phyloP scores from a whole-genome alignment of 2,797 vertebrate genomes.

The Gymnothorax reevesii region DNA sequence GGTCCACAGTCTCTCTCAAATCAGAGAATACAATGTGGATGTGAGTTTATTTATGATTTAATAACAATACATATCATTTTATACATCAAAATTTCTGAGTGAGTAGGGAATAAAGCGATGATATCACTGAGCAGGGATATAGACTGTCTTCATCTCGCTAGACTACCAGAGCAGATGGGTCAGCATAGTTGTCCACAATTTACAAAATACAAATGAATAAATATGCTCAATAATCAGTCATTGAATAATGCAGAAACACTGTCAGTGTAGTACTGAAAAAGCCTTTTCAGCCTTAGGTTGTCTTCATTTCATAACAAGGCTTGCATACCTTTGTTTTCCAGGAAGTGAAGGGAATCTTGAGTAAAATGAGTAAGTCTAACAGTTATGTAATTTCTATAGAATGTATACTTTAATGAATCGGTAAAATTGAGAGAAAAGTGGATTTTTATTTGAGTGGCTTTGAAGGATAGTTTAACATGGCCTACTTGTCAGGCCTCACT shows the following conservation, averaged over 20 bases:
- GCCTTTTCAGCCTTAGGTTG: background rate
- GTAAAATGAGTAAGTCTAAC: too few relatives aligned
- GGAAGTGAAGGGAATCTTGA: too few relatives aligned
- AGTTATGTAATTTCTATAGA: too few relatives aligned
- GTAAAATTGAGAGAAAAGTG: too few relatives aligned
- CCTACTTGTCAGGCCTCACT: too few relatives aligned
- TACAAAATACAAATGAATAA: conserved; percentile 62
- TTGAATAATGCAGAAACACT: conserved; percentile 55
- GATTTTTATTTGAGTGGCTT: too few relatives aligned
- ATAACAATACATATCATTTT: conserved; percentile 72
- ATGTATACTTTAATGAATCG: too few relatives aligned
- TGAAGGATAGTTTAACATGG: too few relatives aligned
- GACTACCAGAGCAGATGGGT: background rate
- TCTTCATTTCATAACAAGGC: conserved; percentile 11
- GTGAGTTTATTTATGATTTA: conserved; percentile 74
- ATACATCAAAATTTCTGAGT: conserved; percentile 59
- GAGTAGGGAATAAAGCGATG: conserved; percentile 60
- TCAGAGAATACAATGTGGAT: background rate
- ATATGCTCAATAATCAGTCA: conserved; percentile 77
- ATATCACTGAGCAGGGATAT: conserved; percentile 23
- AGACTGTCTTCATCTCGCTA: conserved; percentile 37
- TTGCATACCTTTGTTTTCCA: background rate
- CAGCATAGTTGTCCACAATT: conserved; percentile 53
- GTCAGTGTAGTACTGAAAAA: conserved; percentile 53
- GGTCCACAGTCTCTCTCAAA: background rate